These are phyloP conservation scores for Parapristionchus giblindavisi DNA, from an alignment of 2,888 invertebrate species.

Conservation along the genomic window DNA sequence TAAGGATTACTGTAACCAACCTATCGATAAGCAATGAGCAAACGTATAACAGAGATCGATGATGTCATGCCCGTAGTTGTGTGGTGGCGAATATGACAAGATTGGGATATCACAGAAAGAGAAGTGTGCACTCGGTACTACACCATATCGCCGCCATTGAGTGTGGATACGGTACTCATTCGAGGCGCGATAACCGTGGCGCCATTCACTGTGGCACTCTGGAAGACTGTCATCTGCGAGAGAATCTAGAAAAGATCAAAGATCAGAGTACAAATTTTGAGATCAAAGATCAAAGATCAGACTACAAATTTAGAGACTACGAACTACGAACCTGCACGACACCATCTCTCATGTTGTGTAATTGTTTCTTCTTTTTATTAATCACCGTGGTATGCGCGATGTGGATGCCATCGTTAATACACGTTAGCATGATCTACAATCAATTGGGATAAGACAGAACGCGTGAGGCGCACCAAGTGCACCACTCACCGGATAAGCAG, in stretches of 20 bases:
- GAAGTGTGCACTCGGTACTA: constrained; percentile 7
- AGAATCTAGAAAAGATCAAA: constrained; percentile 25
- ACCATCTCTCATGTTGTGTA: constrained; percentile 48
- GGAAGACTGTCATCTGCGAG: constrained; percentile 26
- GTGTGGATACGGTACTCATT: neutral
- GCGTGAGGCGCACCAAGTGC: neutral
- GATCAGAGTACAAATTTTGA: neutral
- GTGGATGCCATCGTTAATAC: constrained; percentile 42
- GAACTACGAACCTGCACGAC: constrained; percentile 46
- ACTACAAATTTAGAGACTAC: constrained; percentile 1
- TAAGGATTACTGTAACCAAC: too few relatives aligned
- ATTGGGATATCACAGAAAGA: constrained; percentile 26
- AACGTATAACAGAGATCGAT: too few relatives aligned
- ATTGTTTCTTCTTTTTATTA: constrained; percentile 44
- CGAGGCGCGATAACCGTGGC: neutral
- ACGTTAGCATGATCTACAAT: constrained; percentile 34
- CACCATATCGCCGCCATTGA: constrained; percentile 20
- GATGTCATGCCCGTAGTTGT: too few relatives aligned
- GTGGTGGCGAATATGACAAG: too few relatives aligned
- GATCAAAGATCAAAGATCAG: neutral
- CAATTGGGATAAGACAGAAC: neutral
- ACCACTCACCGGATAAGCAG: constrained; percentile 49
- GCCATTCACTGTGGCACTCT: constrained; percentile 8
- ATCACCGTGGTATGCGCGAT: constrained; percentile 50
- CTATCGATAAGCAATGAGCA: too few relatives aligned